These are phyloP conservation scores for Craniophora ligustri DNA, from an alignment of 2,888 invertebrate genomes.

Conservation along the genomic window DNA sequence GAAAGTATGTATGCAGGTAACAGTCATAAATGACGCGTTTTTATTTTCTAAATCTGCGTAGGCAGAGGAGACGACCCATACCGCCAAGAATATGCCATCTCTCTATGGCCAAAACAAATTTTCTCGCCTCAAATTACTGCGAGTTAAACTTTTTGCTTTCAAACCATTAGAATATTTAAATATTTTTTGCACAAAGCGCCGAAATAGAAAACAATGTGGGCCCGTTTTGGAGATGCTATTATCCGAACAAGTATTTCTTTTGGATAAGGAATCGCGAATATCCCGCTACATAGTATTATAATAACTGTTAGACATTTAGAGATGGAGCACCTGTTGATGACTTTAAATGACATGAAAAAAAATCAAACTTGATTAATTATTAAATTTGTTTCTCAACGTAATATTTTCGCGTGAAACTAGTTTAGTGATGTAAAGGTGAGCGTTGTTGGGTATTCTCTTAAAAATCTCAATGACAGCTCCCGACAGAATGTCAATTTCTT, in stretches of 20 bases:
- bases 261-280: slow-evolving; percentile 47
- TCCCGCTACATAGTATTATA: slow-evolving; percentile 55
- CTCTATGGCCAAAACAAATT: slow-evolving; percentile 27
- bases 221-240: slow-evolving; percentile 49
- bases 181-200: slow-evolving; percentile 44
- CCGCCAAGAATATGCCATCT: slow-evolving; percentile 32
- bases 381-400: background rate
- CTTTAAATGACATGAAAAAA: background rate
- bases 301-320: slow-evolving; percentile 48
- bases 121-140: slow-evolving; percentile 33
- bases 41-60: background rate
- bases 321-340: slow-evolving; percentile 15
- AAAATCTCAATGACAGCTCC: no score
- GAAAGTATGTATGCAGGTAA: background rate
- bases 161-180: slow-evolving; percentile 49
- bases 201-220: slow-evolving; percentile 51
- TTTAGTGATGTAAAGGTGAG: no score
- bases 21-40: background rate
- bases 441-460: no score
- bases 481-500: no score
- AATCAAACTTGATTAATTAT: background rate
- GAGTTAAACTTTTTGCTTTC: slow-evolving; percentile 47
- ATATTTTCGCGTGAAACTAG: no score
- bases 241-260: slow-evolving; percentile 52
- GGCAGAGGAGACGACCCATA: slow-evolving; percentile 22